A percentile compares a stretch with the other conserved stretches of the same genome.
Conservation (phyloP, 2,888 invertebrate genomes). For the Apamea monoglypha region DNA sequence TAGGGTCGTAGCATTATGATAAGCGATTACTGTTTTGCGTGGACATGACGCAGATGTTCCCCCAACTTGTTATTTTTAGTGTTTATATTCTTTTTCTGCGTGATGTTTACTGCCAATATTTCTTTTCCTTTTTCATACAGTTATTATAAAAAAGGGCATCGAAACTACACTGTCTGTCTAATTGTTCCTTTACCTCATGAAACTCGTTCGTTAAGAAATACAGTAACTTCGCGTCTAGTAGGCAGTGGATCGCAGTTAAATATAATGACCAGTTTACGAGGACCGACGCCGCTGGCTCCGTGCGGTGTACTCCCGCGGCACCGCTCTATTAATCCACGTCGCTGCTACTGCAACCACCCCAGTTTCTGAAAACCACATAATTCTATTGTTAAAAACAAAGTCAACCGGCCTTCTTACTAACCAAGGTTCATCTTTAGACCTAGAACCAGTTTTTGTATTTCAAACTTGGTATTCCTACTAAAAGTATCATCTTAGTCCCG, state of each 20-base stretch:
- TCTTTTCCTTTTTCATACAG: neutral
- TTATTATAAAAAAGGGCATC: neutral
- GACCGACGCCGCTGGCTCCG: neutral
- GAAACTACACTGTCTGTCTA: too few relatives aligned
- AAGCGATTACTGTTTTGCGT: too few relatives aligned
- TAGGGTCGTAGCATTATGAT: too few relatives aligned
- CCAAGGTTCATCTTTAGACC: neutral
- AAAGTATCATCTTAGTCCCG: neutral
- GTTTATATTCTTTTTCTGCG: too few relatives aligned
- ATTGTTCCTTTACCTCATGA: neutral
- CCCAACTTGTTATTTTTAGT: too few relatives aligned
- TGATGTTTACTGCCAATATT: too few relatives aligned
- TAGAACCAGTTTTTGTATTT: neutral
- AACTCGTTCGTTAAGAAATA: neutral
- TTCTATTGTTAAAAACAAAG: neutral
- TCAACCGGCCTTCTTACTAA: neutral
- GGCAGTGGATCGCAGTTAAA: neutral
- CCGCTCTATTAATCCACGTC: neutral
- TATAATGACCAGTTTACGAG: neutral
- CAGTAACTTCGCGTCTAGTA: conserved; percentile 7
- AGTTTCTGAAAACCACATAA: conserved; percentile 8
- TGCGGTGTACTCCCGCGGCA: neutral
- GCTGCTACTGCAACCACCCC: neutral
- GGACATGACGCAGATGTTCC: too few relatives aligned
- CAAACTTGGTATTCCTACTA: neutral